A percentile compares a stretch with the other conserved stretches of the same genome.
phyloP scores from a whole-genome alignment of 1,140 invertebrate species.

The Drosophila gunungcola region DNA sequence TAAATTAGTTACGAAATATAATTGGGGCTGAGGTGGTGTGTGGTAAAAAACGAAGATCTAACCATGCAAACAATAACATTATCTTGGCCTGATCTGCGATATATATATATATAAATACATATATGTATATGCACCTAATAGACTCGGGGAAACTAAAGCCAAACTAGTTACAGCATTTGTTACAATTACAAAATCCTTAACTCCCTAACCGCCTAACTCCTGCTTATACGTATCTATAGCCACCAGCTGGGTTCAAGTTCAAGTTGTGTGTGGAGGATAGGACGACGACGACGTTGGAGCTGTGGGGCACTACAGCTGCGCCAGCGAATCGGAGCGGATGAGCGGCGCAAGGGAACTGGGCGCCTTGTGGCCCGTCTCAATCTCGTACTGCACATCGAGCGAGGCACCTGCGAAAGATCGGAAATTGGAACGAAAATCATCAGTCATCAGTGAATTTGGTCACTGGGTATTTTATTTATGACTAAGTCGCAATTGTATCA shows the following conservation, averaged over 20 bases:
- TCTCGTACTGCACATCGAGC: conserved; percentile 91
- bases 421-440: conserved; percentile 27
- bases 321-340: conserved; percentile 90
- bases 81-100: conserved; percentile 43
- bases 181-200: conserved; percentile 57
- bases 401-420: conserved; percentile 86
- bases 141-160: conserved; percentile 58
- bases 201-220: conserved; percentile 22
- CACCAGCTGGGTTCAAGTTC: conserved; percentile 46
- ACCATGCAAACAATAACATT: conserved; percentile 54
- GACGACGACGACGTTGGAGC: conserved; percentile 20
- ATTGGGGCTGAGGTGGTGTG: conserved; percentile 56
- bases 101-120: conserved; percentile 10
- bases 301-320: conserved; percentile 87
- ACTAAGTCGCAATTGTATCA: conserved; percentile 1
- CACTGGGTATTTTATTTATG: conserved; percentile 5
- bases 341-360: conserved; percentile 91
- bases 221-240: conserved; percentile 58
- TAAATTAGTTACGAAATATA: conserved; percentile 54
- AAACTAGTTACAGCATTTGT: conserved; percentile 79
- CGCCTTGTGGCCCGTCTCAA: conserved; percentile 90
- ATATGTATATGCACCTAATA: conserved; percentile 41
- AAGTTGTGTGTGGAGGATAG: conserved; percentile 18
- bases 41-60: conserved; percentile 42
- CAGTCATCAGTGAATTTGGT: neutral